Evolutionary conservation across 2,113 vertebrate genomes (phyloP), one percentile per base, ranked within the genome.

Genomic region (Dipodomys merriami): DNA sequence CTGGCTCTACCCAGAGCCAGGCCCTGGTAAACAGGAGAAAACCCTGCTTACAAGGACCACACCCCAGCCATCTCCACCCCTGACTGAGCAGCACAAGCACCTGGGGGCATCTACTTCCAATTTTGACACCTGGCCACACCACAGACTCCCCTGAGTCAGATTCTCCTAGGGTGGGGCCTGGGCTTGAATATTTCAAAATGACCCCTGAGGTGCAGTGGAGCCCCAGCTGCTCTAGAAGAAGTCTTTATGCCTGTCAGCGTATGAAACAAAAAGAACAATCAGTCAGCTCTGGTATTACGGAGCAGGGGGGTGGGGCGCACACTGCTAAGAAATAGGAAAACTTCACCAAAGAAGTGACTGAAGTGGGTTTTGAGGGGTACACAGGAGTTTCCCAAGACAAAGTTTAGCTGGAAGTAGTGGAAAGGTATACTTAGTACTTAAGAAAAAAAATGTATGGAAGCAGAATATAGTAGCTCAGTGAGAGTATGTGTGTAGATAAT

Each of bases 321-420:
- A 19, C 49, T 49, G n/a, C 30, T 69, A 57, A 76, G 73, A 82
- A 67, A 44, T 3, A n/a, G 23, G 77, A 95, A 68, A n/a, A 30
- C 62, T 67, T 76, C 19, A 33, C 10, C 13, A 46, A 82, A 53
- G 73, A 90, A 44, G 64, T 62, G 68, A 49, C 53, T 25, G 22
- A 15, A 39, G 78, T 57, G 65, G 67, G 68, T 81, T 85, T 91
- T 71, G 77, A 95, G 46, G 83, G 35, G 19, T 81, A 4, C 29
- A 3, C 64, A 91, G 68, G 69, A 88, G 80, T 91, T 91, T 91
- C 86, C 81, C 44, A 35, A 60, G 82, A 30, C 64, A 68, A 23
- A n/a, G 11, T 91, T 95, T 67, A 33, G 44, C 18, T 68, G 53
- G 33, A 72, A 68, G 20, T 46, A 39, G 60, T 53, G 62, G 46